Base-by-base conservation (phyloP, 53 echinoderm and acorn worm genomes). In the Astropecten irregularis region DNA sequence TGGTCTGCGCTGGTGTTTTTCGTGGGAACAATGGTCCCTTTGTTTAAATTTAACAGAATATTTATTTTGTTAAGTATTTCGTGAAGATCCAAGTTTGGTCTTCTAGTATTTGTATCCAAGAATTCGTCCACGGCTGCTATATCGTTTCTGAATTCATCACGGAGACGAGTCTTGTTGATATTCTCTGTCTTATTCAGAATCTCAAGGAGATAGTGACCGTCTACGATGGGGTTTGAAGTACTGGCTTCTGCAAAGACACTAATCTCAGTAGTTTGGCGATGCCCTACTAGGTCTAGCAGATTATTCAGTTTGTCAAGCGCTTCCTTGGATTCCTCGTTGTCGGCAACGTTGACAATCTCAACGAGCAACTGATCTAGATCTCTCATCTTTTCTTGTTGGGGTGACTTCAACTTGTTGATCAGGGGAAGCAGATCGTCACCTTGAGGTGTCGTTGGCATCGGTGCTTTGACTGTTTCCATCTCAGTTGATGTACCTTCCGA, bases 171-270 rank as follows among this genome's bases (percentile, higher is more conserved):
- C 19, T 14, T 27, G 49, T 37, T 1, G 56, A 73, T 55, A 18
- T 18, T 22, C 20, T 37, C 73, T 73, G 73, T 73, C 54, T 36
- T 38, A 25, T 73, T 73, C 30, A 71, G 71, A 73, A 54, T 13
- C 11, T 53, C 29, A 10, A 50, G 22, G 31, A 73, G 54, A 11
- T 37, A 36, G 2, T 66, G 36, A 5, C 66, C 66, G 10, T 20
- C 66, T 10, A 38, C 2, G 18, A 21, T 40, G 19, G 66, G 66
- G 33, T 38, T 66, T 10, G 40, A 1, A 22, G 22, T 11, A 21
- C 34, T 38, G 33, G 66, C 37, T 38, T 19, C 40, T 0, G 23
- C 19, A 34, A 6, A 36, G 3, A 10, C 36, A 6, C 9, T 9
- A 66, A 21, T 38, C 6, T 42, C 42, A 8, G 42, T 11, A 19